Percentiles rank a stretch among this genome's conserved stretches.
These are phyloP conservation scores for Sinodicranocentrus sp. DNA, from an alignment of 2,888 invertebrate species.

Conservation along the genomic window DNA sequence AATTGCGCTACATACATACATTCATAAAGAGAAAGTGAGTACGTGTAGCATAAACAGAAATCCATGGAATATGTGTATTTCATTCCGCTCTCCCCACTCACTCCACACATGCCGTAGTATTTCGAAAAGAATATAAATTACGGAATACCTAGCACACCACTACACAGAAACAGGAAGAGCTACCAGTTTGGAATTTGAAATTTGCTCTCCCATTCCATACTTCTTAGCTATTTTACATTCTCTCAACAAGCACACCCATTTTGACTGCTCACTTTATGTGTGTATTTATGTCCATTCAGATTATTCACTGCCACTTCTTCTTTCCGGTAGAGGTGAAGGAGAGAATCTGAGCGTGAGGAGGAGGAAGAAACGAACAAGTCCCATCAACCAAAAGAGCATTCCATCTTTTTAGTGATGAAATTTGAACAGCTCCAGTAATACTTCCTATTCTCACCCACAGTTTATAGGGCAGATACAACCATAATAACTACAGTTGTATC, in stretches of 20 bases:
- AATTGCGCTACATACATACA: not conserved
- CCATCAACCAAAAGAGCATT: conserved; percentile 55
- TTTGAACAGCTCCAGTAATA: conserved; percentile 63
- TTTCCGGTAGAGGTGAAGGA: conserved; percentile 1
- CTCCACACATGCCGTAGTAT: conserved; percentile 28
- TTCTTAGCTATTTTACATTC: conserved; percentile 55
- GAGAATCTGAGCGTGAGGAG: conserved; percentile 14
- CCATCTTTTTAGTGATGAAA: conserved; percentile 64
- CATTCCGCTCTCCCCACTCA: not conserved
- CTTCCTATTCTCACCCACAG: conserved; percentile 36
- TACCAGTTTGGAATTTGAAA: conserved; percentile 66
- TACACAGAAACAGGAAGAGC: conserved; percentile 34
- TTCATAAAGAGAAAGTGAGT: not conserved
- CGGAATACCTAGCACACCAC: not conserved
- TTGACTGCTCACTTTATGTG: conserved; percentile 29
- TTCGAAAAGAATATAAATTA: conserved; percentile 65
- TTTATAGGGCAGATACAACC: too few species aligned
- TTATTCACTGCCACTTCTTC: conserved; percentile 61
- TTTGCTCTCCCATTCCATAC: conserved; percentile 30
- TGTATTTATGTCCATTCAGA: conserved; percentile 63
- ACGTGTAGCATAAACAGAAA: too few species aligned
- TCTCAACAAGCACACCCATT: conserved; percentile 30
- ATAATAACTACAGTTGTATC: too few species aligned
- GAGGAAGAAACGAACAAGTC: conserved; percentile 28
- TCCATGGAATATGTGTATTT: too few species aligned